Evolutionary conservation across 2,113 vertebrate species (phyloP).

Genomic region (Lophochroa leadbeateri): DNA sequence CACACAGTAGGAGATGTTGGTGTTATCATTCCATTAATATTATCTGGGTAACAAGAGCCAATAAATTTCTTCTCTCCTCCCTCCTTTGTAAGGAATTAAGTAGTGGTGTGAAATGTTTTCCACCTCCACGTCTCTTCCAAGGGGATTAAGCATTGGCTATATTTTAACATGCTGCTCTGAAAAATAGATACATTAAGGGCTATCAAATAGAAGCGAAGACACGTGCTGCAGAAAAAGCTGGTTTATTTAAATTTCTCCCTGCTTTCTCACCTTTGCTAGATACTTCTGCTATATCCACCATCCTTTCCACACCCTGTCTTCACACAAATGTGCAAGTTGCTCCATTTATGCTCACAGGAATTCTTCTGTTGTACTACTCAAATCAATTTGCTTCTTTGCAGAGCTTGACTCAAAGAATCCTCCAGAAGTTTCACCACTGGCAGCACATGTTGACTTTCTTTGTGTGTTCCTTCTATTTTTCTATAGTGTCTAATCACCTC

Average conservation of each 20-base stretch:
- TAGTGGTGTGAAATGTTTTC: not conserved
- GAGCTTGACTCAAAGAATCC: not conserved
- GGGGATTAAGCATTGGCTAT: not conserved
- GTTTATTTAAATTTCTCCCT: not conserved
- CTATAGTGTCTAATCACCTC: not conserved
- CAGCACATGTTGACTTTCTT: fast-evolving
- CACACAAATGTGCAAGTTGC: not conserved
- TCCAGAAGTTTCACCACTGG: not conserved
- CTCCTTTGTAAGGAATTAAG: not conserved
- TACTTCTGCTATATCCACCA: not conserved
- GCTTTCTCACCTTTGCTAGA: not conserved
- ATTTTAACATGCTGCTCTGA: not conserved
- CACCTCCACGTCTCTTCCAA: not conserved
- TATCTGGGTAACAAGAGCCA: not conserved
- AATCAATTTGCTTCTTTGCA: not conserved
- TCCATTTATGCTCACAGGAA: not conserved
- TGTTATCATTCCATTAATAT: not conserved
- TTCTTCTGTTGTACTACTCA: not conserved
- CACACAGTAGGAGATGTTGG: not conserved
- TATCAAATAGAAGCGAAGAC: not conserved
- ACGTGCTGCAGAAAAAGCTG: not conserved
- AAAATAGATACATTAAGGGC: not conserved
- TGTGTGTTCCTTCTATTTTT: not conserved
- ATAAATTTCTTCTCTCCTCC: not conserved
- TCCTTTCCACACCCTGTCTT: not conserved